Base-by-base conservation (phyloP, 2,888 invertebrate genomes). In the Stictocephala bisonia region DNA sequence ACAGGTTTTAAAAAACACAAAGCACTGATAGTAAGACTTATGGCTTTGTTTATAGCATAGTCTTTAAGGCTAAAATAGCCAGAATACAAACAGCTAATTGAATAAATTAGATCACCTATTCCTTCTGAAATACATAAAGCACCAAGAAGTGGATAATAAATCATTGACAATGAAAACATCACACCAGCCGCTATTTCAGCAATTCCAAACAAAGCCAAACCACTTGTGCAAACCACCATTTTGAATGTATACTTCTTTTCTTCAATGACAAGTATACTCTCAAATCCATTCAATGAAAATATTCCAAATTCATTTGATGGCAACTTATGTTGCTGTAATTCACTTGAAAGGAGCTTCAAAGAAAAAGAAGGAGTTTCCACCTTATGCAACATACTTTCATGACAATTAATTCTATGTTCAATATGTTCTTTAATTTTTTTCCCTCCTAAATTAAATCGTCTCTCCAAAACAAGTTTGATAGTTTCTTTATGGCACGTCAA, bases 31-130 rank as follows among this genome's bases (percentile, higher is more conserved):
- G 56, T 22, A 7, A 80, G 29, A 74, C 75, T 78, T 35, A 69
- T 13, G 11, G 73, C 7, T 71, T 79, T 79, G 20, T 78, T 56
- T 1, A 26, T 9, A 3, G 22, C 41, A 68, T 79, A 79, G n/a
- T 78, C 76, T 27, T 73, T 50, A 78, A 78, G 79, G 66, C 70
- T 74, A 51, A 80, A 80, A 64, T 77, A 67, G 1, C 79, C 79
- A 9, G 75, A 73, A 6, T 11, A 22, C 7, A 73, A 50, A 53
- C 76, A 73, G 41, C 72, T 44, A 0, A 58, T 71, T 13, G 79
- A 79, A 69, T 73, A 80, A 13, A 79, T 70, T 7, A 81, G 60
- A 66, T 81, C 81, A 27, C 74, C 76, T 6, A 80, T 44, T 35
- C 81, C 81, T 76, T 80, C 79, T 11, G 44, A 41, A 13, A 81